phyloP scores from a whole-genome alignment of 2,888 invertebrate genomes.

The Nemotelus pantherinus region DNA sequence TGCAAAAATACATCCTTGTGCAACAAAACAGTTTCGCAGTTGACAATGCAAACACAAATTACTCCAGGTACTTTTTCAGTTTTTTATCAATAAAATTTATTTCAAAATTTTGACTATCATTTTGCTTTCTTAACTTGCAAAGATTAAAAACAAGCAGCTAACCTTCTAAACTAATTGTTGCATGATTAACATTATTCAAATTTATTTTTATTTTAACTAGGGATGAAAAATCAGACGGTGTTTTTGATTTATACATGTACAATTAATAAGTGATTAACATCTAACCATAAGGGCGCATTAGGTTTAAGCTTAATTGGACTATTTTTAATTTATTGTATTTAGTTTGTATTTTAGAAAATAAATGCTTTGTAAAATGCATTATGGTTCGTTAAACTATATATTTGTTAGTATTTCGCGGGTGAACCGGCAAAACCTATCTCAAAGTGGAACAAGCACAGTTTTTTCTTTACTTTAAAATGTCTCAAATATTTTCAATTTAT shows the following conservation, averaged over 20 bases:
- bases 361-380: too few relatives aligned
- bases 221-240: conserved; percentile 21
- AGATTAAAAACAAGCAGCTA: not conserved
- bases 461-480: too few relatives aligned
- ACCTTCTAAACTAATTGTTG: not conserved
- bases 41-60: conserved; percentile 67
- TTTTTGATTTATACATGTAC: conserved; percentile 9
- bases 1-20: conserved; percentile 70
- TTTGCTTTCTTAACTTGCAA: not conserved
- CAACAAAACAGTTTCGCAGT: conserved; percentile 67
- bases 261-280: not conserved
- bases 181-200: not conserved
- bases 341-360: too few relatives aligned
- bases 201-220: conserved; percentile 31
- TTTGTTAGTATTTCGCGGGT: too few relatives aligned
- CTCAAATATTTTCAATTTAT: too few relatives aligned
- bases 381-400: too few relatives aligned
- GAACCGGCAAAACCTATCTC: too few relatives aligned
- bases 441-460: too few relatives aligned
- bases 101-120: not conserved
- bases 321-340: too few relatives aligned
- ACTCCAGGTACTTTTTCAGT: conserved; percentile 68
- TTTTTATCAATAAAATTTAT: not conserved
- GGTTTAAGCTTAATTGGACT: not conserved
- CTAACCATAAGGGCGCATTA: not conserved